Evolutionary conservation across 2,888 invertebrate genomes (phyloP).

Genomic region (Eulithis prunata): DNA sequence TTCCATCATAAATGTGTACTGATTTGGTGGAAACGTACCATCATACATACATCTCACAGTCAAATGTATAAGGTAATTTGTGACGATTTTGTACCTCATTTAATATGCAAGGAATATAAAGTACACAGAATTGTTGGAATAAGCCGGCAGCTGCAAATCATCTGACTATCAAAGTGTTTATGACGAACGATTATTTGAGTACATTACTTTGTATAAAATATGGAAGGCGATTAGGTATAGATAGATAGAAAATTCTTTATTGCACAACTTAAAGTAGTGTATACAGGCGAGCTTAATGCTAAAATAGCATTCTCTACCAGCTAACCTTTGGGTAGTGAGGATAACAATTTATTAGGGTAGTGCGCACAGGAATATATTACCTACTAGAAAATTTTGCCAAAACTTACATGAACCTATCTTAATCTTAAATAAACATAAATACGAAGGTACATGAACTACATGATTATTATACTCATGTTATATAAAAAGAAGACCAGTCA

Average conservation of each 20-base stretch:
- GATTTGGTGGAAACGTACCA: slow-evolving; percentile 52
- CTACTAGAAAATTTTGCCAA: too few species aligned
- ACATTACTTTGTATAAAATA: slow-evolving; percentile 53
- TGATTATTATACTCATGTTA: slow-evolving; percentile 19
- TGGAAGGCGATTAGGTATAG: slow-evolving; percentile 14
- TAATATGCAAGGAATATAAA: slow-evolving; percentile 84
- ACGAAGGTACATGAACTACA: too few species aligned
- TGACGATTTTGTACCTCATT: slow-evolving; percentile 81
- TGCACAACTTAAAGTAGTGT: too few species aligned
- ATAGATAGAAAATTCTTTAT: too few species aligned
- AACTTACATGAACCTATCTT: too few species aligned
- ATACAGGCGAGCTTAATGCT: too few species aligned
- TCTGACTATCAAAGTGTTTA: slow-evolving; percentile 70
- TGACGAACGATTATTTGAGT: slow-evolving; percentile 46
- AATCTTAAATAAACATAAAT: too few species aligned
- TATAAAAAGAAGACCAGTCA: slow-evolving; percentile 11
- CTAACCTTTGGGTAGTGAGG: too few species aligned
- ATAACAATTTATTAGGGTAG: too few species aligned
- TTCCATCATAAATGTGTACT: slow-evolving; percentile 68
- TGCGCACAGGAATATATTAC: too few species aligned
- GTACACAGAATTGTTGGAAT: slow-evolving; percentile 61
- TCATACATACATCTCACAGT: slow-evolving; percentile 81
- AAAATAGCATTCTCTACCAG: too few species aligned
- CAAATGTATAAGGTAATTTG: slow-evolving; percentile 82
- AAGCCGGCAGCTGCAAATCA: slow-evolving; percentile 66